Conservation (phyloP, 1,140 invertebrate species). For the Andrena cerasifolii region DNA sequence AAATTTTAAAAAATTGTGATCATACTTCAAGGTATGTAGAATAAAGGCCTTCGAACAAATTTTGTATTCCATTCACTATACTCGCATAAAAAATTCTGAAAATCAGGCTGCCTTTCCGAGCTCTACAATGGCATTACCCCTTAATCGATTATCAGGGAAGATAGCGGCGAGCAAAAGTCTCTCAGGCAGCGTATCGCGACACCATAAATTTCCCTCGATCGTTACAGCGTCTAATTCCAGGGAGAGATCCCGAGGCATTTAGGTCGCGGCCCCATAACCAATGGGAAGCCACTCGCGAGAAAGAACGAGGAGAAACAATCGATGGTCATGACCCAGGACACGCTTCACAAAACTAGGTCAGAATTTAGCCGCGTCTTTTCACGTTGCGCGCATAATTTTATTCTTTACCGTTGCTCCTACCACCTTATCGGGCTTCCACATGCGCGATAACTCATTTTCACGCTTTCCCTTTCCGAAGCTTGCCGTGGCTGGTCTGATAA, state of each 20-base stretch:
- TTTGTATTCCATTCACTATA: too few relatives aligned
- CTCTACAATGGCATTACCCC: too few relatives aligned
- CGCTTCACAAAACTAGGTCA: slow-evolving; percentile 59
- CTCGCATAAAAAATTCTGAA: too few relatives aligned
- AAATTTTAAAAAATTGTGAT: too few relatives aligned
- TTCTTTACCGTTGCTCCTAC: slow-evolving; percentile 31
- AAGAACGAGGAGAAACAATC: slow-evolving; percentile 58
- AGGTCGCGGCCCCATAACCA: slow-evolving; percentile 63
- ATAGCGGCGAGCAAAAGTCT: slow-evolving; percentile 30
- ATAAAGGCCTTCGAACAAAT: too few relatives aligned
- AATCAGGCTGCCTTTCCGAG: too few relatives aligned
- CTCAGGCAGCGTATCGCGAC: too few relatives aligned
- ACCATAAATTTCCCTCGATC: slow-evolving; percentile 42
- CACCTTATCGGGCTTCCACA: not conserved
- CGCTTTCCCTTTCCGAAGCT: too few relatives aligned
- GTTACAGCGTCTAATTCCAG: slow-evolving; percentile 37
- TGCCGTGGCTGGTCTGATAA: too few relatives aligned
- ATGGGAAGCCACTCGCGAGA: slow-evolving; percentile 14
- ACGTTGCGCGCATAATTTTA: slow-evolving; percentile 46
- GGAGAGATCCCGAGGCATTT: slow-evolving; percentile 52
- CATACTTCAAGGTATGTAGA: too few relatives aligned
- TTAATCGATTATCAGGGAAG: not conserved
- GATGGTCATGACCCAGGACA: slow-evolving; percentile 69
- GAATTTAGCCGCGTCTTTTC: slow-evolving; percentile 57
- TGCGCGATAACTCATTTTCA: too few relatives aligned